These are phyloP conservation scores for Andrena bucephala DNA, from an alignment of 2,888 invertebrate species.

Conservation along the genomic window DNA sequence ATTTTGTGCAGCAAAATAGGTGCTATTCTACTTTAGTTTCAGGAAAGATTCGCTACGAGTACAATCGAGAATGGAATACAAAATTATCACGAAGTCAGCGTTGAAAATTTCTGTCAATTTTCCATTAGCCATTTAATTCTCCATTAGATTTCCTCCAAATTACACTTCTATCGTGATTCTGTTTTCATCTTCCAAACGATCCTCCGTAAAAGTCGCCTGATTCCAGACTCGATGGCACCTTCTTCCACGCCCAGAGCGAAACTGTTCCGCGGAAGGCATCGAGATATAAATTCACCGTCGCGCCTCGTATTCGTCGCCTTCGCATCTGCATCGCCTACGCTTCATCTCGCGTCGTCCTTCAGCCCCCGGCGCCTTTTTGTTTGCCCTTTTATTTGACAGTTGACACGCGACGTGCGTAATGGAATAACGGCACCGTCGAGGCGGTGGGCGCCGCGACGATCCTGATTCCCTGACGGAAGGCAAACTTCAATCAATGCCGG, in stretches of 20 bases:
- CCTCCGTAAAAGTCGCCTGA: not conserved
- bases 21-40: too few species aligned
- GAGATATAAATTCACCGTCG: constrained; percentile 20
- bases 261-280: constrained; percentile 14
- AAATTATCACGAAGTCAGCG: too few species aligned
- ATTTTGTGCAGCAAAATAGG: not conserved
- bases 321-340: constrained; percentile 47
- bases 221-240: not conserved
- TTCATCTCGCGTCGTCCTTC: constrained; percentile 22
- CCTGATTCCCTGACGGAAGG: constrained; percentile 68
- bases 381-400: constrained; percentile 68
- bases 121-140: too few species aligned
- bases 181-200: too few species aligned
- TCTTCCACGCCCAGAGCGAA: not conserved
- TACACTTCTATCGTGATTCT: too few species aligned
- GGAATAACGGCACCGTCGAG: constrained; percentile 69
- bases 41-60: too few species aligned
- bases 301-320: not conserved
- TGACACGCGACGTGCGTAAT: constrained; percentile 74
- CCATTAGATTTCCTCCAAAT: too few species aligned
- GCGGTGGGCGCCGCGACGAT: constrained; percentile 66
- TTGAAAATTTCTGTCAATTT: too few species aligned
- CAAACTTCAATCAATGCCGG: constrained; percentile 74
- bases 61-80: too few species aligned
- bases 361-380: constrained; percentile 51